These are phyloP conservation scores for Drosophila pseudoobscura DNA, from an alignment of 1,140 invertebrate genomes.

Conservation along the genomic window DNA sequence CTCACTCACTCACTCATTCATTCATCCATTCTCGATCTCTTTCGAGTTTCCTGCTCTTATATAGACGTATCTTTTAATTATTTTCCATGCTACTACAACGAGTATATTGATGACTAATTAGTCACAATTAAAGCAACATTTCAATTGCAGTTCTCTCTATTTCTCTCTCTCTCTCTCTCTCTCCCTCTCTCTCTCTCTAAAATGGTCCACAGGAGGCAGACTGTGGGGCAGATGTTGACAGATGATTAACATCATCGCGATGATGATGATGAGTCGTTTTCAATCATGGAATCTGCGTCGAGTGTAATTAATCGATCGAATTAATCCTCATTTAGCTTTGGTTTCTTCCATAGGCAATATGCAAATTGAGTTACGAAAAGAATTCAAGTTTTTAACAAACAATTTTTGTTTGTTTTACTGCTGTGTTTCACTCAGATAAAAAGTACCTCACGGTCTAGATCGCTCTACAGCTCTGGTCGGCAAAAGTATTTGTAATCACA, in stretches of 20 bases:
- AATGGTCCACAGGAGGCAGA: not conserved
- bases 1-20: not conserved
- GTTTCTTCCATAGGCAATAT: not conserved
- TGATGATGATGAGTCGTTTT: conserved; percentile 16
- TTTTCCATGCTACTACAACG: conserved; percentile 40
- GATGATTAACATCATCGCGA: conserved; percentile 3
- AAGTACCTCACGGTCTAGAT: too few relatives aligned
- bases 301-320: conserved; percentile 14
- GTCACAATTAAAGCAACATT: conserved; percentile 68
- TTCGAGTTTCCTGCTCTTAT: conserved; percentile 47
- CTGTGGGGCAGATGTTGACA: conserved; percentile 20
- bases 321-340: conserved; percentile 16
- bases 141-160: conserved; percentile 30
- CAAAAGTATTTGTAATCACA: too few relatives aligned
- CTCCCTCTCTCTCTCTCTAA: too few relatives aligned
- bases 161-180: too few relatives aligned
- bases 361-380: too few relatives aligned
- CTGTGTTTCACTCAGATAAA: too few relatives aligned
- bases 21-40: conserved; percentile 24
- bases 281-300: conserved; percentile 17
- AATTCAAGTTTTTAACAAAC: too few relatives aligned
- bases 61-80: conserved; percentile 56
- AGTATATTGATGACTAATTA: conserved; percentile 60
- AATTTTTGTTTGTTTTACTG: too few relatives aligned
- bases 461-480: too few relatives aligned